phyloP scores from a whole-genome alignment of 2,888 invertebrate genomes.

The Cataglyphis livida region DNA sequence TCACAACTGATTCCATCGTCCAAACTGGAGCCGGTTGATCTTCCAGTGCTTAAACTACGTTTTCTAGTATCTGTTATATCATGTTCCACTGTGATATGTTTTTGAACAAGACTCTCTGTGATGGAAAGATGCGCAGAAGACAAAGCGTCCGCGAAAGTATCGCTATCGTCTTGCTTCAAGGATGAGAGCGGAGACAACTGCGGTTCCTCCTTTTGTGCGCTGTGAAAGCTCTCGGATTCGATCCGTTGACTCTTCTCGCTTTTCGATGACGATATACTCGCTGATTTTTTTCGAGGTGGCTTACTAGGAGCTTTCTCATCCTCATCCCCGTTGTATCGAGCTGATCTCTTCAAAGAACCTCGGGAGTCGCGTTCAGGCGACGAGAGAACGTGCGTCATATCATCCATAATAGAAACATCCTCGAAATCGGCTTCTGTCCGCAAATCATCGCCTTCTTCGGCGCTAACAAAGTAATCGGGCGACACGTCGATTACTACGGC shows the following conservation, averaged over 20 bases:
- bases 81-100: conserved; percentile 18
- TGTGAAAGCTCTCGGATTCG: conserved; percentile 83
- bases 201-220: conserved; percentile 79
- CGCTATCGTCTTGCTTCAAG: conserved; percentile 81
- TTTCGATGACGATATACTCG: conserved; percentile 85
- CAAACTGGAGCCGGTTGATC: conserved; percentile 78
- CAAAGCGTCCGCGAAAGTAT: conserved; percentile 82
- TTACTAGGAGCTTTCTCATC: conserved; percentile 87
- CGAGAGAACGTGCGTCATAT: conserved; percentile 86
- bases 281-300: conserved; percentile 89
- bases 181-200: conserved; percentile 67
- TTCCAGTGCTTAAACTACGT: conserved; percentile 71
- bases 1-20: conserved; percentile 86
- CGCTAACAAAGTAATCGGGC: conserved; percentile 93
- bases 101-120: conserved; percentile 66
- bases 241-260: conserved; percentile 78
- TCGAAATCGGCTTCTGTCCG: conserved; percentile 95
- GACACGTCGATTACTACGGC: conserved; percentile 96
- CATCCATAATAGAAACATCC: conserved; percentile 93
- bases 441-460: conserved; percentile 93
- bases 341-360: conserved; percentile 63
- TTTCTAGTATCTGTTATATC: conserved; percentile 63
- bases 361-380: conserved; percentile 71
- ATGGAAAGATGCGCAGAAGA: conserved; percentile 74
- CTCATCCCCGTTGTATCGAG: conserved; percentile 82